These are phyloP conservation scores for Pygoscelis antarcticus DNA, from an alignment of 2,113 vertebrate genomes.

Conservation along the genomic window DNA sequence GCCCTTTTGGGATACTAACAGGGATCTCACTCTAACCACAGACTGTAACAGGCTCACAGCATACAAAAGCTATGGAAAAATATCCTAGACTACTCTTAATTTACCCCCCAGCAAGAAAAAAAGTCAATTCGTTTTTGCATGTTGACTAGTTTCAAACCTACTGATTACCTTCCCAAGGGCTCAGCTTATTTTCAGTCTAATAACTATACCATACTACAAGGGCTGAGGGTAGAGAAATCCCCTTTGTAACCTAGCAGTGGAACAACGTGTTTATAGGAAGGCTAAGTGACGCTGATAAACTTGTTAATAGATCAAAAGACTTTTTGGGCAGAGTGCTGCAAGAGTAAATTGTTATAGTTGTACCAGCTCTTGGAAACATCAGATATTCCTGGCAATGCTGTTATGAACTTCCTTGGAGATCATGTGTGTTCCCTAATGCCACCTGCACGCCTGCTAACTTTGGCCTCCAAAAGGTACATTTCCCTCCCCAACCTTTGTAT, in stretches of 20 bases:
- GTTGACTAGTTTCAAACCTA: background rate
- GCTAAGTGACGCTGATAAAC: background rate
- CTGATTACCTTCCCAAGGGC: background rate
- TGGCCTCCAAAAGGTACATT: background rate
- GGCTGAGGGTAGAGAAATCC: background rate
- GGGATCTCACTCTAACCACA: background rate
- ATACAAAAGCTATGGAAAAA: background rate
- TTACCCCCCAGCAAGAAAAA: background rate
- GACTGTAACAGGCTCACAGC: background rate
- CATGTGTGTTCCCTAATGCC: background rate
- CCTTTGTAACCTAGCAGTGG: background rate
- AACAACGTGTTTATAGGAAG: background rate
- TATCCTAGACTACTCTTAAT: background rate
- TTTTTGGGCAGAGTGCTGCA: background rate
- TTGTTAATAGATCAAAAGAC: background rate
- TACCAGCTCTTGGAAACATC: background rate
- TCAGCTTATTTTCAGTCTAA: background rate
- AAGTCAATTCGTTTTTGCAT: background rate
- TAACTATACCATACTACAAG: background rate
- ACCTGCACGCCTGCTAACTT: background rate
- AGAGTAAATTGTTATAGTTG: background rate
- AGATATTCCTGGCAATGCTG: background rate
- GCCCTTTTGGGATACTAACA: background rate
- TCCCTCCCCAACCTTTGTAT: background rate
- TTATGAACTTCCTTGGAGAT: background rate